Percentiles rank a stretch among this genome's conserved stretches.
Conservation (phyloP, 2,113 vertebrate genomes). For the Muscicapa adusta region DNA sequence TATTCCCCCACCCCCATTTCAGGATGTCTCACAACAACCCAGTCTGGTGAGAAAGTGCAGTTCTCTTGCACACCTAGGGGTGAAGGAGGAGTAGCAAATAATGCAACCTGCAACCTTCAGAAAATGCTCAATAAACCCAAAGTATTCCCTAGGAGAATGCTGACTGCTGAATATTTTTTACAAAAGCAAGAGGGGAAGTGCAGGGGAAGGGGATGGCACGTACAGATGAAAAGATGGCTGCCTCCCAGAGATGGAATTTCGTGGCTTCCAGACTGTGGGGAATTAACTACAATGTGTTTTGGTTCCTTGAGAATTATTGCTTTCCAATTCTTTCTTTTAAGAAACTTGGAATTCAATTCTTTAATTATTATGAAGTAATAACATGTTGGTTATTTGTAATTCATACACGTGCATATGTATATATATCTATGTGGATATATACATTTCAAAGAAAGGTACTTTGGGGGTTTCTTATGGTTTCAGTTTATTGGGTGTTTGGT, state of each 20-base stretch:
- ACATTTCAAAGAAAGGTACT: not conserved
- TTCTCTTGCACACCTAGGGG: not conserved
- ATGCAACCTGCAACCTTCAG: not conserved
- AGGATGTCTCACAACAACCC: fast-evolving
- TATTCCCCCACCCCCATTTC: fast-evolving
- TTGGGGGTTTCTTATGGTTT: not conserved
- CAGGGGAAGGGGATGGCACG: not conserved
- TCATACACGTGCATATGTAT: not conserved
- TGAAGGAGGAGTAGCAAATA: not conserved
- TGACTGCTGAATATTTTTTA: not conserved
- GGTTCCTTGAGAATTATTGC: not conserved
- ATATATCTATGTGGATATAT: not conserved
- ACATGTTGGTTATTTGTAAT: not conserved
- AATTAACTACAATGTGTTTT: not conserved
- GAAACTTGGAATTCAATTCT: not conserved
- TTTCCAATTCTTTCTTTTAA: not conserved
- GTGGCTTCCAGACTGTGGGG: fast-evolving
- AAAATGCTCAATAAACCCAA: not conserved
- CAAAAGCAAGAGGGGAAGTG: not conserved
- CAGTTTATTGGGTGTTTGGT: not conserved
- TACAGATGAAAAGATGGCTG: not conserved
- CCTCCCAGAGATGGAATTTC: not conserved
- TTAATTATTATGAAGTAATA: not conserved
- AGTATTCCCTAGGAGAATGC: not conserved
- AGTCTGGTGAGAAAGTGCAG: not conserved